Percentiles rank a stretch among this genome's conserved stretches.
Evolutionary conservation across 1,140 invertebrate species (phyloP).

Genomic region (Wasmannia auropunctata): DNA sequence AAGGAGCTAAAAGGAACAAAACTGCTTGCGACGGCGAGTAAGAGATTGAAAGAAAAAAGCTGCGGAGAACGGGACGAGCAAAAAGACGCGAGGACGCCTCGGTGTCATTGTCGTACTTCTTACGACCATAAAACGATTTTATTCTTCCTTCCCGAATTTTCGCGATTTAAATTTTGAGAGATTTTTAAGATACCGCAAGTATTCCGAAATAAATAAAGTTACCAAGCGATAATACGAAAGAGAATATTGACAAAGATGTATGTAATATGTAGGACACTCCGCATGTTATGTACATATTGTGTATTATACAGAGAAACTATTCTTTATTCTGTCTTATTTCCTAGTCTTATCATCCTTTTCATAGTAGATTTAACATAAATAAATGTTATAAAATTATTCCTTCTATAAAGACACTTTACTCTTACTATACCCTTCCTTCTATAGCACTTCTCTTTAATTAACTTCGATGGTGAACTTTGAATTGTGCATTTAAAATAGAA

Average conservation of each 20-base stretch:
- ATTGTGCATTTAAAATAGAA: not conserved
- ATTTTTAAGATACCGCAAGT: not conserved
- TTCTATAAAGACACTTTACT: too few species aligned
- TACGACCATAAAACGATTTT: conserved; percentile 24
- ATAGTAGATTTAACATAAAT: not conserved
- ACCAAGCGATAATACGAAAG: not conserved
- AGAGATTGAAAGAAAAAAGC: conserved; percentile 48
- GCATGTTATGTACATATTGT: not conserved
- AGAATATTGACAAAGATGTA: not conserved
- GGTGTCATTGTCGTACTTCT: conserved; percentile 40
- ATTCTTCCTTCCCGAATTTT: not conserved
- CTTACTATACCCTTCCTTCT: too few species aligned
- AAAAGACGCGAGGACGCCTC: conserved; percentile 9
- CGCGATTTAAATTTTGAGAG: conserved; percentile 2
- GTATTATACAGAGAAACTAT: not conserved
- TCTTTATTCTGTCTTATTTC: not conserved
- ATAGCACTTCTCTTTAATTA: not conserved
- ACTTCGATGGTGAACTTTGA: not conserved
- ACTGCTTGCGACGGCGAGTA: conserved; percentile 12
- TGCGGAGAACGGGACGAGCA: not conserved
- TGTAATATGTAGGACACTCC: not conserved
- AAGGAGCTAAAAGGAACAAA: conserved; percentile 39
- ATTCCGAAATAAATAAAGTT: not conserved
- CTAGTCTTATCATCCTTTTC: not conserved
- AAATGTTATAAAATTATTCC: not conserved